These are phyloP conservation scores for Scaptomyza pallida DNA, from an alignment of 1,140 invertebrate genomes.

Conservation along the genomic window DNA sequence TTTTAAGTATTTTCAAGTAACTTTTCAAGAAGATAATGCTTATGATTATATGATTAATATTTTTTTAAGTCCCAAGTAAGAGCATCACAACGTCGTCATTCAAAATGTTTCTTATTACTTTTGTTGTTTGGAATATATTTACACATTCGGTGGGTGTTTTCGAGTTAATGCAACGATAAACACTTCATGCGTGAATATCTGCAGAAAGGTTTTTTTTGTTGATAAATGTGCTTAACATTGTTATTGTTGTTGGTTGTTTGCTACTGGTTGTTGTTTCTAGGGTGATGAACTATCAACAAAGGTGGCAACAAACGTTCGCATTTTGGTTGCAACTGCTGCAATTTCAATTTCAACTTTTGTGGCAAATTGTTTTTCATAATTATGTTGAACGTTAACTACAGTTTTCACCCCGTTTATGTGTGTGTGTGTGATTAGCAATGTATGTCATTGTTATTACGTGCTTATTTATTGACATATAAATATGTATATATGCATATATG, in stretches of 20 bases:
- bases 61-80: background rate
- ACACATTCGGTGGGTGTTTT: conserved; percentile 67
- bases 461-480: conserved; percentile 74
- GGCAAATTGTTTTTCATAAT: conserved; percentile 75
- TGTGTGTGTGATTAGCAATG: conserved; percentile 31
- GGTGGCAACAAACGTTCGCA: conserved; percentile 10
- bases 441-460: conserved; percentile 74
- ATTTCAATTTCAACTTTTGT: conserved; percentile 12
- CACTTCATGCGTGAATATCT: conserved; percentile 82
- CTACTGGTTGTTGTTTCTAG: conserved; percentile 21
- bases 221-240: conserved; percentile 66
- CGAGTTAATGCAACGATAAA: conserved; percentile 72
- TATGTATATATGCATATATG: conserved; percentile 41
- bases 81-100: conserved; percentile 26
- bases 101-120: background rate
- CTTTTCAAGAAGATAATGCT: no score
- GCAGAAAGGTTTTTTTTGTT: conserved; percentile 63
- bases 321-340: conserved; percentile 7
- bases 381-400: conserved; percentile 57
- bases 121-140: conserved; percentile 61
- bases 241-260: conserved; percentile 42
- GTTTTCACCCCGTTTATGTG: conserved; percentile 9
- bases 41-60: no score
- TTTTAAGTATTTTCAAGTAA: no score
- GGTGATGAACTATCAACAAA: conserved; percentile 67